phyloP scores from a whole-genome alignment of 2,888 invertebrate species.

The Meliscaeva auricollis region DNA sequence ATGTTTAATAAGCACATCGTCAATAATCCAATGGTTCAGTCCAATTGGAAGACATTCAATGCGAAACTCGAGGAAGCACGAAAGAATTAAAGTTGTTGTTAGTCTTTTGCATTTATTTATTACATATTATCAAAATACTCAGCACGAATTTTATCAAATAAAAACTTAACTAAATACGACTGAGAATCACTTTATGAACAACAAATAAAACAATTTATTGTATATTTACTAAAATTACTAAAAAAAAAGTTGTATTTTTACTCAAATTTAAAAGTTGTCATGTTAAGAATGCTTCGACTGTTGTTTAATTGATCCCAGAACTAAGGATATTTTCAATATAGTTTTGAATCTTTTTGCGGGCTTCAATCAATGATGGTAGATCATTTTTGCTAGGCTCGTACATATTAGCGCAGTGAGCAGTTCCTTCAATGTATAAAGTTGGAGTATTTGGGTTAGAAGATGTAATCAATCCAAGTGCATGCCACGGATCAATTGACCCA shows the following conservation, averaged over 20 bases:
- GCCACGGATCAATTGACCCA: slow-evolving; percentile 96
- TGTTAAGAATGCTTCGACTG: too few relatives aligned
- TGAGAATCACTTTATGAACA: too few relatives aligned
- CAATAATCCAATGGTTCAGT: slow-evolving; percentile 77
- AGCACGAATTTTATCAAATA: too few relatives aligned
- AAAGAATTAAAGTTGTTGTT: slow-evolving; percentile 74
- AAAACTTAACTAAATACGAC: too few relatives aligned
- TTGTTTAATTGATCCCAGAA: too few relatives aligned
- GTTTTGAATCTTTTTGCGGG: slow-evolving; percentile 87
- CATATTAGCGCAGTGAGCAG: slow-evolving; percentile 98
- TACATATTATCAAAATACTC: not conserved
- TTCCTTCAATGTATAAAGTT: slow-evolving; percentile 91
- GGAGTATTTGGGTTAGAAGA: slow-evolving; percentile 86
- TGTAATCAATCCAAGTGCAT: slow-evolving; percentile 89
- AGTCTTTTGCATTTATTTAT: slow-evolving; percentile 16
- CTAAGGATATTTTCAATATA: slow-evolving; percentile 76
- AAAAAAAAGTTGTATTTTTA: not conserved
- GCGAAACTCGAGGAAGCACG: slow-evolving; percentile 81
- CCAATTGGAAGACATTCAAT: slow-evolving; percentile 79
- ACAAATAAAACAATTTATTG: not conserved
- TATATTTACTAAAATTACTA: not conserved
- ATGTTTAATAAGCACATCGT: slow-evolving; percentile 73
- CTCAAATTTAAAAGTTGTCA: not conserved
- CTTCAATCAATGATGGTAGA: slow-evolving; percentile 87
- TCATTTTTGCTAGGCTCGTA: slow-evolving; percentile 90